Base-by-base conservation (phyloP, 1,140 invertebrate genomes). In the Stegodyphus mimosarum region DNA sequence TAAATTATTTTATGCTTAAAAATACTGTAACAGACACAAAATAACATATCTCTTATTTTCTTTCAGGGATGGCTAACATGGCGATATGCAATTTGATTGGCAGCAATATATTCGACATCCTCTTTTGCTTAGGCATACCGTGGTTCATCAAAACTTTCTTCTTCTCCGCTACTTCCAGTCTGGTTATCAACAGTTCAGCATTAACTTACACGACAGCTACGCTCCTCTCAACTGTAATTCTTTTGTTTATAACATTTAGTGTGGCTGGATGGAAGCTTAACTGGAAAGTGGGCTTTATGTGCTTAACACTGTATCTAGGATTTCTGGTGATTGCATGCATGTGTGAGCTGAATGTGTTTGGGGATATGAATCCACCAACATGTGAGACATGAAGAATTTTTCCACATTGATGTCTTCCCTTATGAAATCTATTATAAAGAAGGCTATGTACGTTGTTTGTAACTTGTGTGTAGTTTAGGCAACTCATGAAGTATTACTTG, bases 31-130 rank as follows among this genome's bases (percentile, higher is more conserved):
- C 3, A 33, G 3, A 33, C 33, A 33, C 33, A 33, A 33, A 33
- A 33, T 33, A 33, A 33, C 33, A 17, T 51, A 17, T 33, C 15
- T 64, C 17, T 63, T 77, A 2, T 60, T 17, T 15, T 7, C 6
- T 77, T 86, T 5, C 73, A 85, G 88, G 87, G 60, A 69, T 85
- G 79, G 92, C 91, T 7, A 90, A 92, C 60, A 96, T 97, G 92
- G 95, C 95, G 0, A 94, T 97, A 67, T 95, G 95, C 7, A 96
- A 96, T 88, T 94, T 95, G 0, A 89, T 97, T 7, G 95, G 95
- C 0, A 95, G 95, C 0, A 97, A 96, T 88, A 95, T 95, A 0
- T 91, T 97, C 88, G 95, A 96, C 81, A 96, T 96, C 76, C 89
- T 96, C 0, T 91, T 96, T n/a, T 96, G 95, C n/a, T 90, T 97